phyloP scores from a whole-genome alignment of 2,797 vertebrate species.

The Catamblyrhynchus diadema region DNA sequence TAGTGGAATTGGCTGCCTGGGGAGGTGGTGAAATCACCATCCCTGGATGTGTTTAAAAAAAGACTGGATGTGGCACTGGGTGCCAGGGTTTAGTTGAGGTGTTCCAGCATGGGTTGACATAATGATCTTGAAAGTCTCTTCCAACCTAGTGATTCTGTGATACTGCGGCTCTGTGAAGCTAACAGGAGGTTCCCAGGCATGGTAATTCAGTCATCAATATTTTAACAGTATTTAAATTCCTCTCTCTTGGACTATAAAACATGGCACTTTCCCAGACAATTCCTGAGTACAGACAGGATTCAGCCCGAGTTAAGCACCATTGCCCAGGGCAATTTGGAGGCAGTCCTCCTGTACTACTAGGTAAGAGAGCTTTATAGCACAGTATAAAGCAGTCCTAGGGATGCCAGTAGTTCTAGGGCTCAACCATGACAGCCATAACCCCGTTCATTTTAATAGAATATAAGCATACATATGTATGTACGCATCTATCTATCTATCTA shows the following conservation, averaged over 20 bases:
- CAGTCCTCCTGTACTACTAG: background rate
- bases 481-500: background rate
- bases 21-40: background rate
- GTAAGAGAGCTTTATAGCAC: background rate
- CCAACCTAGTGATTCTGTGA: background rate
- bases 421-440: background rate
- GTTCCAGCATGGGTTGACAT: fast-evolving
- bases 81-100: too few relatives aligned
- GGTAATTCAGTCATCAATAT: background rate
- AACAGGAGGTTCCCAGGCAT: background rate
- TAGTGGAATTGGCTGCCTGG: background rate
- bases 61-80: fast-evolving
- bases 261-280: background rate
- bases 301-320: background rate
- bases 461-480: too few relatives aligned
- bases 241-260: background rate
- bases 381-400: background rate
- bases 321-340: background rate
- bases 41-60: background rate
- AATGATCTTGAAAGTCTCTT: background rate
- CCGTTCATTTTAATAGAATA: background rate
- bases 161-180: background rate
- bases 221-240: background rate
- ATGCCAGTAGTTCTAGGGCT: background rate
- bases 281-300: background rate